These are phyloP conservation scores for Picathartes gymnocephalus DNA, from an alignment of 2,113 vertebrate genomes.

Conservation along the genomic window DNA sequence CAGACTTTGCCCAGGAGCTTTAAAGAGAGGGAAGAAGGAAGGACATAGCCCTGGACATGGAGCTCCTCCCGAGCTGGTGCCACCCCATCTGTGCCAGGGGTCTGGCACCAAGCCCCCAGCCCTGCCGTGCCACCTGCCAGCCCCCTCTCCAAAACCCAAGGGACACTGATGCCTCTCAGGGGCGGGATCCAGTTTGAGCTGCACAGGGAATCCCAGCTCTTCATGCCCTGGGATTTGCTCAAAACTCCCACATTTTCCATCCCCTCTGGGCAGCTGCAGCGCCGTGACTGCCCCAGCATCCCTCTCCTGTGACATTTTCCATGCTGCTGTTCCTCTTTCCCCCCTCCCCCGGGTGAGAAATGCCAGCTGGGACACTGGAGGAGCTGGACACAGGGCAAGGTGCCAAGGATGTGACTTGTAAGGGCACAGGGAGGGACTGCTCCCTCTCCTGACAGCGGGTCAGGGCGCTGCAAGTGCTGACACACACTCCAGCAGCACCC, in stretches of 20 bases:
- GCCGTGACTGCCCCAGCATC: neutral
- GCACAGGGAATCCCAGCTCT: neutral
- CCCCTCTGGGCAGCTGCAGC: neutral
- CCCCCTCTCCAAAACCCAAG: neutral
- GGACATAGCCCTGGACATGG: fast-evolving
- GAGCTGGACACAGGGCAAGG: neutral
- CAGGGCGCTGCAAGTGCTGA: neutral
- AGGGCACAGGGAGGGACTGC: neutral
- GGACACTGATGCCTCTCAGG: neutral
- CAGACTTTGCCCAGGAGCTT: neutral
- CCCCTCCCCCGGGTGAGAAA: neutral
- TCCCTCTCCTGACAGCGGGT: fast-evolving
- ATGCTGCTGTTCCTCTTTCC: neutral
- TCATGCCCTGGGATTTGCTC: neutral
- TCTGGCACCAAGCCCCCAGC: neutral
- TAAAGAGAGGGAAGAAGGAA: neutral
- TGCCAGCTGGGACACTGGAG: neutral
- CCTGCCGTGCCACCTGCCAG: neutral
- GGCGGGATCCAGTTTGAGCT: neutral
- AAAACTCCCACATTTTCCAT: neutral
- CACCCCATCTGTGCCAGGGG: neutral
- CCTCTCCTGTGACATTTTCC: neutral
- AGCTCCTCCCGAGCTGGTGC: neutral
- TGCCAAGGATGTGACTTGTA: neutral
- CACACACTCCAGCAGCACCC: neutral